Evolutionary conservation across 2,113 vertebrate species (phyloP).

Genomic region (Naja naja): DNA sequence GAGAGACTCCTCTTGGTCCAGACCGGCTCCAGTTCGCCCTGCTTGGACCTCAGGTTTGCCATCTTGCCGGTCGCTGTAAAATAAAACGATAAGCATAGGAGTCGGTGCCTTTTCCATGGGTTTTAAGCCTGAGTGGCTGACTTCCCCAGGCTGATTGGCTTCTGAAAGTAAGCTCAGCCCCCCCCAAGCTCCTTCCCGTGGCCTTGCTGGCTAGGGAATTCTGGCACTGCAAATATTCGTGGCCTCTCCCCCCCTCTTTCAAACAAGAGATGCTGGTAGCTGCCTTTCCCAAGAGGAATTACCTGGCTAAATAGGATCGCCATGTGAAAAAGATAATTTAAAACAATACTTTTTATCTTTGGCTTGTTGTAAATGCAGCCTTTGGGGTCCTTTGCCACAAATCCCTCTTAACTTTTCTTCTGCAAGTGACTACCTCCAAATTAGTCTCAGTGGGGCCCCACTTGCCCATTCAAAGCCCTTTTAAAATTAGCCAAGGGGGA

Average conservation of each 20-base stretch:
- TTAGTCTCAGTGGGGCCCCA: background rate
- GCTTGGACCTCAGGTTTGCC: constrained; percentile 90
- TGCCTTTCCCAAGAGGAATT: background rate
- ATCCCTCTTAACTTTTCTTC: background rate
- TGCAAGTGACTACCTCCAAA: background rate
- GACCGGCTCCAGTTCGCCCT: constrained; percentile 94
- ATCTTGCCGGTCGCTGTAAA: background rate
- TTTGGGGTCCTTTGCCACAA: background rate
- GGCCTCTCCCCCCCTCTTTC: no score
- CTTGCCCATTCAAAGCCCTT: background rate
- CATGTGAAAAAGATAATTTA: background rate
- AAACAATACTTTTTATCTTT: background rate
- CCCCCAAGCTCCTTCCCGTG: background rate
- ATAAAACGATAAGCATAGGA: background rate
- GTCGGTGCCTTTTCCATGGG: background rate
- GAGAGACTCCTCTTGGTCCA: constrained; percentile 85
- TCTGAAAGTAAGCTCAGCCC: background rate
- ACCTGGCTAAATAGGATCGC: background rate
- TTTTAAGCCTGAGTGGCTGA: background rate
- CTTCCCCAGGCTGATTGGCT: background rate
- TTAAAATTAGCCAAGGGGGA: background rate
- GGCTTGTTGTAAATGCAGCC: background rate
- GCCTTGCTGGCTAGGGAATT: background rate
- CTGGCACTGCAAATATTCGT: background rate
- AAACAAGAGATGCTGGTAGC: background rate